Evolutionary conservation across 2,888 invertebrate species (phyloP), one percentile per base, ranked within the genome.

Genomic region (Leucozona laternaria): DNA sequence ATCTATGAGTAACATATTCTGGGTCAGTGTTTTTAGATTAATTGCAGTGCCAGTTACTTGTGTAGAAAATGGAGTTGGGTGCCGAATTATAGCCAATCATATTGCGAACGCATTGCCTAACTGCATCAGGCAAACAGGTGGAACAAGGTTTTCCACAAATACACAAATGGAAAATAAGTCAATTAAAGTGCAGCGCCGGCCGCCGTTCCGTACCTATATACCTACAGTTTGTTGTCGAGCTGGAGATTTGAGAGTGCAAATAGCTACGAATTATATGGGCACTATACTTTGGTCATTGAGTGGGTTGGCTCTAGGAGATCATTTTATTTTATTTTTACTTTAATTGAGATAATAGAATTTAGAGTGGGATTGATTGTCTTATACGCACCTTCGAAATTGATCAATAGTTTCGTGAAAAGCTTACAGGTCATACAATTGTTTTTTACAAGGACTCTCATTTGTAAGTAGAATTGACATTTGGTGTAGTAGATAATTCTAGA

Each of bases 121-220:
- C 83, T 73, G 62, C 79, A 48, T 20, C 20, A 34, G 13, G 58
- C 43, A 72, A 85, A 78, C 85, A 85, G 85, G 81, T 85, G 84
- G 68, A 85, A 85, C 84, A 80, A 80, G 84, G 84, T 77, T 85
- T 85, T 77, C 84, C 76, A 84, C 84, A 84, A 80, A 71, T 68
- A 60, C 84, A 80, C 84, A 80, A 80, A 80, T 80, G 72, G 70
- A 72, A 85, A 80, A 72, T 77, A 72, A 80, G 84, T 80, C 72
- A 85, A 80, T 85, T 85, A 72, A 22, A 80, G 84, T 75, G 45
- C 45, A 28, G 31, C n/a, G n/a, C n/a, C n/a, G n/a, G n/a, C n/a
- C n/a, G n/a, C 53, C 40, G 40, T 50, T 31, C 50, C 53, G 25
- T 53, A 1, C 50, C 25, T 10, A 31, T 7, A 31, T 43, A 15